Evolutionary conservation across 2,113 vertebrate genomes (phyloP).

Genomic region (Gavia stellata): DNA sequence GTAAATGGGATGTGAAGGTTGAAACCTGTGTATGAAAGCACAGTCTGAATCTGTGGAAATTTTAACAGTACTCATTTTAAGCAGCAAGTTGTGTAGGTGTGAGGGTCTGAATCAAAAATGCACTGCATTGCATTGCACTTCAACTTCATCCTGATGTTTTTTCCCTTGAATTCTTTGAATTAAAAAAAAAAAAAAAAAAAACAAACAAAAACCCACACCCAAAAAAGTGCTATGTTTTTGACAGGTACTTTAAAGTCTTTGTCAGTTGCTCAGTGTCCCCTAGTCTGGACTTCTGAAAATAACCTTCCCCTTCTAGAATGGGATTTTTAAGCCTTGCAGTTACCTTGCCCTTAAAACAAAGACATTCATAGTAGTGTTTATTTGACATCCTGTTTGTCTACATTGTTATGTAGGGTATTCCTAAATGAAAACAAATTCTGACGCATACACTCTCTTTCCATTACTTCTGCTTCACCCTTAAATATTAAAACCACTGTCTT

Average conservation of each 20-base stretch:
- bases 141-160: neutral
- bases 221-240: neutral
- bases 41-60: neutral
- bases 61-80: neutral
- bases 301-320: neutral
- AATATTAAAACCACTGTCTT: neutral
- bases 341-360: neutral
- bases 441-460: neutral
- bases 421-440: neutral
- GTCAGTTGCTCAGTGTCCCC: neutral
- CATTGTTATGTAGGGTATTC: neutral
- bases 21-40: neutral
- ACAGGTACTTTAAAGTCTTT: neutral
- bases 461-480: neutral
- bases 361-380: neutral
- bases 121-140: neutral
- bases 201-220: neutral
- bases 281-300: neutral
- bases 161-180: neutral
- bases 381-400: neutral
- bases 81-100: neutral
- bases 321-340: neutral
- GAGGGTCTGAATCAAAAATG: neutral
- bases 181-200: neutral
- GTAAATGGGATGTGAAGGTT: neutral